Evolutionary conservation across 2,888 invertebrate species (phyloP).

Genomic region (Nephrotoma appendiculata): DNA sequence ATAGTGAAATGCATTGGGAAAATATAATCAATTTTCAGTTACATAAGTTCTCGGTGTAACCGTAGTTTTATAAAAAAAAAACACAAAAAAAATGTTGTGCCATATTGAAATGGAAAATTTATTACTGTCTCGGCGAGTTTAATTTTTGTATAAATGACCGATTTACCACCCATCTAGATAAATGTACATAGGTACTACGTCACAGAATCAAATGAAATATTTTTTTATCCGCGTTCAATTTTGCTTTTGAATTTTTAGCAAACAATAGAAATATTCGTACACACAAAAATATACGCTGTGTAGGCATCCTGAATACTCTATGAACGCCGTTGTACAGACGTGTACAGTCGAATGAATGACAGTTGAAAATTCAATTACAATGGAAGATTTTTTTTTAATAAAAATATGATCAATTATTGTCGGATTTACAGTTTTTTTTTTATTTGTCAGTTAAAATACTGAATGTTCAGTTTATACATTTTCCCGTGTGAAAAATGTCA

Average conservation of each 20-base stretch:
- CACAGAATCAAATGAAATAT: not conserved
- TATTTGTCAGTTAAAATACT: not conserved
- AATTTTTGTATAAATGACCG: not conserved
- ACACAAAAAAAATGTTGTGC: not conserved
- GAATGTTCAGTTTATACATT: not conserved
- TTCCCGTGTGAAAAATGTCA: not conserved
- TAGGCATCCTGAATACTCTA: not conserved
- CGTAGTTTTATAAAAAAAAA: not conserved
- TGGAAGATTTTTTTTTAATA: not conserved
- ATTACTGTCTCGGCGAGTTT: not conserved
- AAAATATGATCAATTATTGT: not conserved
- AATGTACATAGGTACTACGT: not conserved
- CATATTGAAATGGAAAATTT: not conserved
- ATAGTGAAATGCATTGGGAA: not conserved
- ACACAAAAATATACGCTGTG: not conserved
- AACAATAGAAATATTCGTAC: not conserved
- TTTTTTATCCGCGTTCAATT: not conserved
- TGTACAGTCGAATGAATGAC: not conserved
- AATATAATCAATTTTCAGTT: not conserved
- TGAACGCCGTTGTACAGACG: not conserved
- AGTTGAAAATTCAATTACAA: not conserved
- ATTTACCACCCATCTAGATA: not conserved
- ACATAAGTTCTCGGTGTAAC: not conserved
- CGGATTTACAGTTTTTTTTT: not conserved
- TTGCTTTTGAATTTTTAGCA: not conserved